Conservation (phyloP, 2,113 vertebrate species). For the Pteropus alecto region DNA sequence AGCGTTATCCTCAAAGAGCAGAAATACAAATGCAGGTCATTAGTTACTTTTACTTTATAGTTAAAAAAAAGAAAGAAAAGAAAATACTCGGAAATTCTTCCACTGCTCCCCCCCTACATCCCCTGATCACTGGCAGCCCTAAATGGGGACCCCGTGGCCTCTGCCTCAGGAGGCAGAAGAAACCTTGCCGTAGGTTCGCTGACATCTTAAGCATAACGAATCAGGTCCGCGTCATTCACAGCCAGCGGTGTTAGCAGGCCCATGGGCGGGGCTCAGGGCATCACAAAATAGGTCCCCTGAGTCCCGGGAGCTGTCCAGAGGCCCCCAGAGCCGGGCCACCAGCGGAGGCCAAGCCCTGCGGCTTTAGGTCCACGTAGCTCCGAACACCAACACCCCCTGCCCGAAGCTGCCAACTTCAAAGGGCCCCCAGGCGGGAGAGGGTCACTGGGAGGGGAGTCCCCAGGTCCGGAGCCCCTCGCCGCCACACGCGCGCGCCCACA, state of each 20-base stretch:
- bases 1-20: not conserved
- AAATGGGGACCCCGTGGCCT: rapidly evolving
- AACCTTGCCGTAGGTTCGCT: not conserved
- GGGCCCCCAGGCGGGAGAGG: not conserved
- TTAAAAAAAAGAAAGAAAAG: not conserved
- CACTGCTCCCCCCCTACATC: not conserved
- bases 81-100: not conserved
- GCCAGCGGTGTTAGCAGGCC: not conserved
- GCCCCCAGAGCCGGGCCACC: not conserved
- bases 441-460: not conserved
- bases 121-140: not conserved
- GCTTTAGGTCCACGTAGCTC: not conserved
- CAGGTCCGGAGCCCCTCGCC: not conserved
- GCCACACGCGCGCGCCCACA: not conserved
- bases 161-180: not conserved
- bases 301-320: conserved; percentile 22
- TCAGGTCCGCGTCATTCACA: too few relatives aligned
- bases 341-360: not conserved
- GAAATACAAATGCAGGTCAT: not conserved
- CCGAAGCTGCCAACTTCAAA: conserved; percentile 24
- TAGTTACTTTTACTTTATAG: not conserved
- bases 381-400: not conserved
- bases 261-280: not conserved
- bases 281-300: not conserved
- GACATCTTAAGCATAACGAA: not conserved